Base-by-base conservation (phyloP, 2,113 vertebrate genomes). In the Fukomys damarensis region DNA sequence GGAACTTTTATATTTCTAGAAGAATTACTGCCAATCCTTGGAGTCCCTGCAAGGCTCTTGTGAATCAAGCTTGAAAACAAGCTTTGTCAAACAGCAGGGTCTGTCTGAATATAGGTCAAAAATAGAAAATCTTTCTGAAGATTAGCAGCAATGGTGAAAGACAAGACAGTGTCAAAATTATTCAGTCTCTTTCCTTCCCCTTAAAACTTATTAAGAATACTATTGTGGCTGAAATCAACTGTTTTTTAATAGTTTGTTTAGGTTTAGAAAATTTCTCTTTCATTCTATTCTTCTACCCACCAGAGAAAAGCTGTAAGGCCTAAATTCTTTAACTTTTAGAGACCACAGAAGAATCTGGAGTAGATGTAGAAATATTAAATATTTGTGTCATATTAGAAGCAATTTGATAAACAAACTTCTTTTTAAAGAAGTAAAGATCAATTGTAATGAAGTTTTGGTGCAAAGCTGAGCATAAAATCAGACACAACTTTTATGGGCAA, bases 121-220 rank as follows among this genome's bases (percentile, higher is more conserved):
- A 97, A 97, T 95, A 97, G 95, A 96, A 97, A 96, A 97, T n/a
- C 89, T 92, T 96, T 96, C 80, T 96, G 97, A 98, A 97, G 96
- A 97, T 95, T 96, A 95, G 81, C 95, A 89, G 83, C 79, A 93
- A 96, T 85, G 56, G 63, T 90, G 35, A 96, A 97, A 96, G 91
- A 96, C 84, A 90, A 95, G 86, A 88, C 61, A 88, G 84, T 97
- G 65, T 88, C 94, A 93, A 96, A 93, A 93, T 96, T 96, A 97
- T 94, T 95, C 92, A 87, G 66, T 52, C 58, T 30, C 41, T 92
- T 91, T 81, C 38, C n/a, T 96, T 95, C 41, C 16, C 26, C 58
- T 90, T 94, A 92, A 96, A 94, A 81, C 49, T 96, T 41, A 90
- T 94, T 97, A 94, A 87, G 80, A 49, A 59, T 85, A 88, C 24